phyloP scores from a whole-genome alignment of 2,888 invertebrate genomes.

The Rhorus exstirpatorius region DNA sequence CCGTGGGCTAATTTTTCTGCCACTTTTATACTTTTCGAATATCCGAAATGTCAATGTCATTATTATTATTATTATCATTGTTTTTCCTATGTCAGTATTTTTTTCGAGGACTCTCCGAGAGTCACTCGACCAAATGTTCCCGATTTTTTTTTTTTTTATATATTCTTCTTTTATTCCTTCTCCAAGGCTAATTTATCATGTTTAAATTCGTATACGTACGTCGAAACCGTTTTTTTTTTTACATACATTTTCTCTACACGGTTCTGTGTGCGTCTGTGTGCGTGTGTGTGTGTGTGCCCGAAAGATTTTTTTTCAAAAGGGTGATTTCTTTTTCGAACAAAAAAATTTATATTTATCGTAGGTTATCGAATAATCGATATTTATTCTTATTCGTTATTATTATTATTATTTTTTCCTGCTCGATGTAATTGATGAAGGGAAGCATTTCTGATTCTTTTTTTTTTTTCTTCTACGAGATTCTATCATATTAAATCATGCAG shows the following conservation, averaged over 20 bases:
- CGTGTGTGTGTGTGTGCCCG: not conserved
- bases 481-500: slow-evolving; percentile 9
- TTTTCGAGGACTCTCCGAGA: slow-evolving; percentile 32
- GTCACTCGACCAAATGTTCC: slow-evolving; percentile 45
- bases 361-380: slow-evolving; percentile 44
- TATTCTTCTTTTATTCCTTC: too few species aligned
- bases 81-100: slow-evolving; percentile 60
- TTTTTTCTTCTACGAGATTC: slow-evolving; percentile 11
- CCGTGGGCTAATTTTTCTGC: slow-evolving; percentile 32
- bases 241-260: slow-evolving; percentile 35
- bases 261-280: slow-evolving; percentile 25
- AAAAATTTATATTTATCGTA: slow-evolving; percentile 23
- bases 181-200: slow-evolving; percentile 38
- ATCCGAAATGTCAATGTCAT: not conserved
- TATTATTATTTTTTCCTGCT: slow-evolving; percentile 21
- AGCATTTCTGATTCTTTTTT: slow-evolving; percentile 16
- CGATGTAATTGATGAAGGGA: slow-evolving; percentile 49
- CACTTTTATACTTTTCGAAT: slow-evolving; percentile 48
- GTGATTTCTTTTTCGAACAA: not conserved
- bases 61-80: slow-evolving; percentile 19
- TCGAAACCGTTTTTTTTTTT: slow-evolving; percentile 18
- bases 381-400: not conserved
- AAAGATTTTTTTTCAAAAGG: slow-evolving; percentile 14
- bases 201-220: slow-evolving; percentile 14
- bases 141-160: slow-evolving; percentile 4